Evolutionary conservation across 1,140 invertebrate genomes (phyloP).

Genomic region (Musca domestica): DNA sequence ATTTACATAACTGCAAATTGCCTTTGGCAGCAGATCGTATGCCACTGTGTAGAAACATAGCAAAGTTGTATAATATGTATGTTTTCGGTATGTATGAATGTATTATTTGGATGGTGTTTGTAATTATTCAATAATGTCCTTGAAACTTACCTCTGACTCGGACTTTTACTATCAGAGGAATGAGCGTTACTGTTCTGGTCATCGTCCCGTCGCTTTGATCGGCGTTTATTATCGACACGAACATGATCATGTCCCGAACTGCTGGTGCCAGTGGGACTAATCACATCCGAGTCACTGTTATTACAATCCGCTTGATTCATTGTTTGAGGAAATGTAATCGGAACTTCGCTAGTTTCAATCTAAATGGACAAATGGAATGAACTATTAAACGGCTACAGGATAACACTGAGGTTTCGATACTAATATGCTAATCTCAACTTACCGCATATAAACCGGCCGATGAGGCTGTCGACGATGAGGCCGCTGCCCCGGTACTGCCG

Average conservation of each 20-base stretch:
- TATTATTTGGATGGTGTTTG: not conserved
- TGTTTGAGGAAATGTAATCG: slow-evolving; percentile 44
- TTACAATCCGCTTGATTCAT: slow-evolving; percentile 43
- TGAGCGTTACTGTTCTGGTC: slow-evolving; percentile 64
- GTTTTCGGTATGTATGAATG: no score
- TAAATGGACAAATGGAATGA: slow-evolving; percentile 32
- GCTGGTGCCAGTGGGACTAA: slow-evolving; percentile 49
- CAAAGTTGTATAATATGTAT: no score
- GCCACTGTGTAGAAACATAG: no score
- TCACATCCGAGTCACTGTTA: slow-evolving; percentile 50
- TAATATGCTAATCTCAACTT: slow-evolving; percentile 31
- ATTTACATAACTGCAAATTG: no score
- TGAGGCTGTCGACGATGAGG: slow-evolving; percentile 55
- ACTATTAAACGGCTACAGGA: no score
- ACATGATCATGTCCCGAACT: slow-evolving; percentile 40
- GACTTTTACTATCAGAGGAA: slow-evolving; percentile 66
- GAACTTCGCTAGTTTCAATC: slow-evolving; percentile 53
- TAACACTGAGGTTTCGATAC: no score
- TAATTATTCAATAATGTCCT: not conserved
- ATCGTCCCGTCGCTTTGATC: slow-evolving; percentile 56
- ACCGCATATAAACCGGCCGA: slow-evolving; percentile 59
- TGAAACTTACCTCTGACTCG: slow-evolving; percentile 60
- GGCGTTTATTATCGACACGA: slow-evolving; percentile 16
- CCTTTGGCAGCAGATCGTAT: no score
- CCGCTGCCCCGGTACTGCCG: slow-evolving; percentile 69